These are phyloP conservation scores for Poeciliopsis paucimaculata DNA, from an alignment of 2,797 vertebrate genomes.

Conservation along the genomic window DNA sequence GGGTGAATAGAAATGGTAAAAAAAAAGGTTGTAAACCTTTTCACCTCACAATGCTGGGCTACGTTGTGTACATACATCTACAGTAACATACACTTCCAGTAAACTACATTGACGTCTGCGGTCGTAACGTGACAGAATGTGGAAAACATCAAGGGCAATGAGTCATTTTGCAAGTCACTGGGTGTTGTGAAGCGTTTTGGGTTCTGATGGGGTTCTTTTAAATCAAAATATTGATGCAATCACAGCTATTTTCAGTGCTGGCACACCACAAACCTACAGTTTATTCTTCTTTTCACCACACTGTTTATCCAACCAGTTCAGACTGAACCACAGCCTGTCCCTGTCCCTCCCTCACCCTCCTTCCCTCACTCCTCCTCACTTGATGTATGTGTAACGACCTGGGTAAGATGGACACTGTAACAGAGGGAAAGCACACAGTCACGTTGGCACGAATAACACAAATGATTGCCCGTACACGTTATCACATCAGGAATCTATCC, in stretches of 20 bases:
- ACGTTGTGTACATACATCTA: too few relatives aligned
- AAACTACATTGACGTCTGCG: not conserved
- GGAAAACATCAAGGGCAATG: not conserved
- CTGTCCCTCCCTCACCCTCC: conserved; percentile 38
- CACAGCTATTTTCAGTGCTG: conserved; percentile 71
- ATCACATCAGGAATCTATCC: conserved; percentile 38
- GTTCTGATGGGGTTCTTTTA: conserved; percentile 46
- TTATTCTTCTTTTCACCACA: conserved; percentile 75
- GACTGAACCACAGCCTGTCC: conserved; percentile 62
- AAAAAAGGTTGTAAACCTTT: not conserved
- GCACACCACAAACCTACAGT: conserved; percentile 74
- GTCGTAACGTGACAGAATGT: not conserved
- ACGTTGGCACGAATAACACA: conserved; percentile 56
- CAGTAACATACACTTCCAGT: not conserved
- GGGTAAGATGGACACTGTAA: conserved; percentile 64
- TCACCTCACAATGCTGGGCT: not conserved
- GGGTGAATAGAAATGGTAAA: not conserved
- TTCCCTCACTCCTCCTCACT: conserved; percentile 51
- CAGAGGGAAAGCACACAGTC: conserved; percentile 53
- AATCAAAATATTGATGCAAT: conserved; percentile 75
- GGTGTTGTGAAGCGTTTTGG: conserved; percentile 29
- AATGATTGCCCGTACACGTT: conserved; percentile 18
- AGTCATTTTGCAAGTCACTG: conserved; percentile 7
- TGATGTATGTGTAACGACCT: conserved; percentile 72
- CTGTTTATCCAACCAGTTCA: conserved; percentile 75